phyloP scores from a whole-genome alignment of 2,888 invertebrate species.

The Eupithecia exiguata region DNA sequence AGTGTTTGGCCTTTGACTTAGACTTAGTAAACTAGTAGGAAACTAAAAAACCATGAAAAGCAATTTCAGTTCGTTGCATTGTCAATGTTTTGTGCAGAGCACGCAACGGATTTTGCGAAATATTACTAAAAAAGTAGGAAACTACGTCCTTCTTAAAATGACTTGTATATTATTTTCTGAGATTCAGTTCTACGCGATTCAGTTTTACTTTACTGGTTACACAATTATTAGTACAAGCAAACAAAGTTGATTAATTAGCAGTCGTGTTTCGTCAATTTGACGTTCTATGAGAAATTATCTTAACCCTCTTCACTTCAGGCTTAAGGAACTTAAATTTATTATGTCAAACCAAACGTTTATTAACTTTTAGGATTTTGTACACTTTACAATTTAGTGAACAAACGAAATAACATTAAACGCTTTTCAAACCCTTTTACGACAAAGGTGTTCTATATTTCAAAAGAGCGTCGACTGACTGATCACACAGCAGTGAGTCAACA shows the following conservation, averaged over 20 bases:
- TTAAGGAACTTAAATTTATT: neutral
- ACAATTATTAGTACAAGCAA: constrained; percentile 50
- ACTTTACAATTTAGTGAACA: neutral
- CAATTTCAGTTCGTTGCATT: neutral
- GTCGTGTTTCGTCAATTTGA: constrained; percentile 58
- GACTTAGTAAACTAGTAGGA: neutral
- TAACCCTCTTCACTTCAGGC: constrained; percentile 15
- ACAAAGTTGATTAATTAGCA: constrained; percentile 64
- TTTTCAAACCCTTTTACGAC: neutral
- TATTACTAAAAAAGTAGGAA: neutral
- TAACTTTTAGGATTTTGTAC: neutral
- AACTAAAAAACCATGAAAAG: neutral
- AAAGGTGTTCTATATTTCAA: neutral
- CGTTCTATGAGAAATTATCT: constrained; percentile 58
- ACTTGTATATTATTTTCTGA: neutral
- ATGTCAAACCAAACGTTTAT: neutral
- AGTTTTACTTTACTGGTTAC: constrained; percentile 36
- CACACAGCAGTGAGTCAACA: constrained; percentile 22
- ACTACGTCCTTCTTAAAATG: neutral
- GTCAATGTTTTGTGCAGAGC: neutral
- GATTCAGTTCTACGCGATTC: constrained; percentile 18
- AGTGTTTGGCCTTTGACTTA: neutral
- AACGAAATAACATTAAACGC: constrained; percentile 7
- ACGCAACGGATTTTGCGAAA: neutral
- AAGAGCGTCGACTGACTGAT: constrained; percentile 39